Evolutionary conservation across 64 coral and sea anemone genomes (phyloP), one percentile per base, ranked within the genome.

Genomic region (Montipora efflorescens): DNA sequence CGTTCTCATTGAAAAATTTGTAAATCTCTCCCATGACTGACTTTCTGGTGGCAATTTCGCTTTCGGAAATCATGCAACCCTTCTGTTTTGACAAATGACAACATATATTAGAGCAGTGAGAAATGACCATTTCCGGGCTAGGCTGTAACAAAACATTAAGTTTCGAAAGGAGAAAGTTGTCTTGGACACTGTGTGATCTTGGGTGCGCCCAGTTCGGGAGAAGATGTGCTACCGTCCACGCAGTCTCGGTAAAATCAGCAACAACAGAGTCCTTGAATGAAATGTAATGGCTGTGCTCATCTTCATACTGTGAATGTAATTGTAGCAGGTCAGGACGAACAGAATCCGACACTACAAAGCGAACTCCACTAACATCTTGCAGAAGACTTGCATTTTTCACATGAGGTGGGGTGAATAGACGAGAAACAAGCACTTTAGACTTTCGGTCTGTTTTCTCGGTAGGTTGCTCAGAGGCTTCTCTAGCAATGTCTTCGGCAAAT

Each of bases 151-250:
- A 22, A 79, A 90, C 46, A 13, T 68, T 21, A 47, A 48, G 10
- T 58, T 23, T 18, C 7, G 25, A 48, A 84, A 74, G 11, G 51
- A 51, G 36, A 0, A 2, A 16, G 53, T 57, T 20, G 23, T 76
- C 10, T 5, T 47, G 28, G 12, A 10, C 0, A 76, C 11, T n/a
- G 10, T 45, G 13, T 45, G 23, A 62, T 67, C 28, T 47, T 22
- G 91, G 91, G 19, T 87, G n/a, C 9, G 91, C 83, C 66, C 64
- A 79, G 1, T 3, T 2, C 8, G 82, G 75, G 19, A 93, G 82
- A 23, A 87, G 8, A 62, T 93, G 44, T 43, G 75, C 91, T 62
- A 57, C 49, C 46, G 91, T 93, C 91, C 91, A 93, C 19, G 43
- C 11, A 47, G 58, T 57, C 16, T 59, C 86, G 21, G 57, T 13